Evolutionary conservation across 2,888 invertebrate species (phyloP), one percentile per base, ranked within the genome.

Genomic region (Atherix ibis): DNA sequence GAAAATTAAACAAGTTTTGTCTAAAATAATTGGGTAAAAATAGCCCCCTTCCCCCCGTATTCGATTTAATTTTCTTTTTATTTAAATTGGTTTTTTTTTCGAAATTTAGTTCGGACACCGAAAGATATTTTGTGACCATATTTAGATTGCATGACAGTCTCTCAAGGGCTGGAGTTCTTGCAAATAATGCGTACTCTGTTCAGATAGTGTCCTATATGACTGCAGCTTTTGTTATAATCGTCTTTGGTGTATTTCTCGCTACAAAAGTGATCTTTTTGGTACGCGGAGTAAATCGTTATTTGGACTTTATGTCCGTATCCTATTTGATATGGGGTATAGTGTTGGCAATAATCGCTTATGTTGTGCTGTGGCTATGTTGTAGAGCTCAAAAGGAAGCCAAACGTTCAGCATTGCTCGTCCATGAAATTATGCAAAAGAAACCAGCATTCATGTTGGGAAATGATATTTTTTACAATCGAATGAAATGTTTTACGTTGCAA

Each of bases 361-460:
- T 53, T 18, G 51, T 58, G 17, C 38, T 60, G 24, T 48, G 56
- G 2, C 37, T 54, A 2, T 60, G 59, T 31, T 57, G 54, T 39
- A 52, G 52, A 40, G 52, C 55, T 28, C 53, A 58, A 40, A 50
- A 49, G 17, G 49, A 51, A 35, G 55, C 58, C 5, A 53, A 56
- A 37, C 50, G 56, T 43, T 56, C 60, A 13, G 58, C 60, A 9
- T 53, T 59, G 49, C 53, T 62, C 32, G 54, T 62, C 1, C 62
- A 62, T 34, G 58, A 60, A 46, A 61, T 62, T 15, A 55, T 61
- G 52, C 60, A 62, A 24, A 61, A 61, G 44, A 61, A 60, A 29
- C 62, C 62, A 0, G 49, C 54, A 3, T 62, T 60, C 36, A 58
- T 62, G 59, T 40, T 59, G 26, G 56, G 53, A 42, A 57, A 58